Evolutionary conservation across 2,888 invertebrate genomes (phyloP).

Genomic region (Acanthosepion lycidas): DNA sequence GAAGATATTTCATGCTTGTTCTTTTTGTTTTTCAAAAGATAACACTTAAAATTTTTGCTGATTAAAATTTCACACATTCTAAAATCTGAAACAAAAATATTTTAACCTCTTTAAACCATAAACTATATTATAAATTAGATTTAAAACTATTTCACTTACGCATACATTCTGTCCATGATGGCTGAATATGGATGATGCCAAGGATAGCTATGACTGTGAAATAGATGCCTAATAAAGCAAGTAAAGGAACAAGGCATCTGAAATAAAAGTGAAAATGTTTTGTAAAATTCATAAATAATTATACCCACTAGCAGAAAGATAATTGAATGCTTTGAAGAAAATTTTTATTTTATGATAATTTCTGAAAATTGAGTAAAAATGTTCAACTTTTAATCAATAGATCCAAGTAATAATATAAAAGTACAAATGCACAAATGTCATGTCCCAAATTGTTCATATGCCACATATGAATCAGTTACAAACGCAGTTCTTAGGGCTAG

Average conservation of each 20-base stretch:
- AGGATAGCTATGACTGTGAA: constrained; percentile 76
- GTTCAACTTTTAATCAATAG: not conserved
- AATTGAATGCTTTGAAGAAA: not conserved
- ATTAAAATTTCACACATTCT: too few relatives aligned
- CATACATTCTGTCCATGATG: constrained; percentile 77
- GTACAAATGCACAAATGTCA: too few relatives aligned
- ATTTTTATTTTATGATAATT: not conserved
- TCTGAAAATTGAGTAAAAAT: not conserved
- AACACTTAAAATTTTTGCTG: too few relatives aligned
- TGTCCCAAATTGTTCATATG: too few relatives aligned
- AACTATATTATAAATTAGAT: not conserved
- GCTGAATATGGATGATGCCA: constrained; percentile 76
- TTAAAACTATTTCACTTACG: constrained; percentile 72
- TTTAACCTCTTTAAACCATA: not conserved
- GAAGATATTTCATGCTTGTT: too few relatives aligned
- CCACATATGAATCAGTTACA: too few relatives aligned
- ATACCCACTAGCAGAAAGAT: too few relatives aligned
- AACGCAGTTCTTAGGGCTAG: too few relatives aligned
- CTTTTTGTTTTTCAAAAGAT: too few relatives aligned
- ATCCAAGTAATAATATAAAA: too few relatives aligned
- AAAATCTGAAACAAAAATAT: not conserved
- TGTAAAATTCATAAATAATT: too few relatives aligned
- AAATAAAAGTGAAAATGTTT: constrained; percentile 50
- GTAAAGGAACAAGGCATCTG: constrained; percentile 76
- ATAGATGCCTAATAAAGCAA: constrained; percentile 75